phyloP scores from a whole-genome alignment of 2,888 invertebrate species.

The Alcis repandata region DNA sequence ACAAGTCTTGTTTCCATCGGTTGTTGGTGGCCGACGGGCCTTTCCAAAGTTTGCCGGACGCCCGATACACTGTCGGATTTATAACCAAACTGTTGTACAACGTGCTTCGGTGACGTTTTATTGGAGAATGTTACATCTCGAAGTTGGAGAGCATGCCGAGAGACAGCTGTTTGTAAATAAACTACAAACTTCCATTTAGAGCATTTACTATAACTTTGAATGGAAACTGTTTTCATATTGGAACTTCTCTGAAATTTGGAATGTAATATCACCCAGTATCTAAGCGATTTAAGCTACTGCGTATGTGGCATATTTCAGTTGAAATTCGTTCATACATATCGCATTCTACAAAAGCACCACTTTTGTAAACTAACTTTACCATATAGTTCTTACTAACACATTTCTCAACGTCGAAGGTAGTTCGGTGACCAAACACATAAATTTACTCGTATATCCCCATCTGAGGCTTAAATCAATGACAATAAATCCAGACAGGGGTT shows the following conservation, averaged over 20 bases:
- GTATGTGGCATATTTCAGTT: too few species aligned
- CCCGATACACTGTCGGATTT: conserved; percentile 58
- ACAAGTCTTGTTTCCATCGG: conserved; percentile 73
- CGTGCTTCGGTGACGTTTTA: conserved; percentile 39
- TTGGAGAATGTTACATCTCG: conserved; percentile 17
- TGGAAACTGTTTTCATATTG: not conserved
- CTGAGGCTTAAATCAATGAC: conserved; percentile 60
- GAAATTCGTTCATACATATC: too few species aligned
- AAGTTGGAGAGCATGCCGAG: conserved; percentile 1
- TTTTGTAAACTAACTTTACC: too few species aligned
- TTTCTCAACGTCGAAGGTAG: not conserved
- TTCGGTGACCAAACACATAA: conserved; percentile 29
- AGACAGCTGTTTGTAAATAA: conserved; percentile 11
- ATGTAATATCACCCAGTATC: too few species aligned
- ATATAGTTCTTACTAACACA: not conserved
- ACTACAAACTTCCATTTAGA: too few species aligned
- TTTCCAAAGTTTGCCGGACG: conserved; percentile 64
- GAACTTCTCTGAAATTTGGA: too few species aligned
- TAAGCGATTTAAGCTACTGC: too few species aligned
- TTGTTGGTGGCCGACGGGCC: conserved; percentile 66
- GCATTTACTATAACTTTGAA: too few species aligned
- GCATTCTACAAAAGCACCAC: too few species aligned
- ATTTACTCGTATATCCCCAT: conserved; percentile 33
- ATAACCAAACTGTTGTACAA: conserved; percentile 43
- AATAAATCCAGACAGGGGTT: conserved; percentile 55